These are phyloP conservation scores for Bellardia pandia DNA, from an alignment of 2,888 invertebrate species.

Conservation along the genomic window DNA sequence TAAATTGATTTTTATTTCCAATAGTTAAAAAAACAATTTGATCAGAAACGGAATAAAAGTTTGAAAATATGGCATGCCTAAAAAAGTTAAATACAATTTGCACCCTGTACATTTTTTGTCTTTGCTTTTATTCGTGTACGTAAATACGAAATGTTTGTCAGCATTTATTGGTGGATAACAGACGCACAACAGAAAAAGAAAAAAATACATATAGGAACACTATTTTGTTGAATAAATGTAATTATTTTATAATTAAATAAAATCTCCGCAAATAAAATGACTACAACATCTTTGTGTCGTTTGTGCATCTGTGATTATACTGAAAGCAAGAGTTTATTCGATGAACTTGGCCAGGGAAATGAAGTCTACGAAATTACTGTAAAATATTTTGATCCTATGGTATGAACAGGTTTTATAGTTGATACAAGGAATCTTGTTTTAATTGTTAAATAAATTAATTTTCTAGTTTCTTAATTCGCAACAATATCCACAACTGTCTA, in stretches of 20 bases:
- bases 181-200: constrained; percentile 13
- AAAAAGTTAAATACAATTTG: background rate
- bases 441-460: background rate
- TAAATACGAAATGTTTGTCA: constrained; percentile 56
- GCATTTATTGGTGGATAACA: constrained; percentile 27
- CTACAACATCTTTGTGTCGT: constrained; percentile 49
- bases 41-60: no score
- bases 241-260: background rate
- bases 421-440: background rate
- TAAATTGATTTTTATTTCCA: no score
- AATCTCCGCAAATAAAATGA: constrained; percentile 36
- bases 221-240: constrained; percentile 17
- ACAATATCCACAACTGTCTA: constrained; percentile 59
- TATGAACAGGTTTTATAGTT: constrained; percentile 15
- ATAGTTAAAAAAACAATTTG: no score
- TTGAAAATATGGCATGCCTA: no score
- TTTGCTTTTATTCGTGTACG: constrained; percentile 37
- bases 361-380: constrained; percentile 66
- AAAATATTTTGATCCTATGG: constrained; percentile 69
- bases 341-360: constrained; percentile 64
- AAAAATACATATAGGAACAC: constrained; percentile 5
- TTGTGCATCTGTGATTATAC: constrained; percentile 49
- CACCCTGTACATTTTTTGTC: background rate
- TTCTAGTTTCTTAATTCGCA: constrained; percentile 58
- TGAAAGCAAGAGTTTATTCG: constrained; percentile 58